These are phyloP conservation scores for Rhodinocichla rosea DNA, from an alignment of 2,113 vertebrate genomes.

Conservation along the genomic window DNA sequence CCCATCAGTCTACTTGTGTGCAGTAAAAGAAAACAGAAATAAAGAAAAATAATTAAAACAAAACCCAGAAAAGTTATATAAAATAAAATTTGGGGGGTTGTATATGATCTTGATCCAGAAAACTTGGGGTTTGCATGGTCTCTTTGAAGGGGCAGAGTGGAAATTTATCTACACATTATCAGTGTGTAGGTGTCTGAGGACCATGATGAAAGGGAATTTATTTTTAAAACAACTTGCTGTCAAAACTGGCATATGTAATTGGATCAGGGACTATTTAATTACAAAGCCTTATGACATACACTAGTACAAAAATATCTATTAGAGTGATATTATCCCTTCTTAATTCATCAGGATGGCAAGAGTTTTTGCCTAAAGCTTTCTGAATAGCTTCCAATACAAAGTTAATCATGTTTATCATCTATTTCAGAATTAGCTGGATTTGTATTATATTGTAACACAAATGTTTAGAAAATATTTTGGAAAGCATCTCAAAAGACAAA, in stretches of 20 bases:
- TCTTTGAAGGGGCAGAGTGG: neutral
- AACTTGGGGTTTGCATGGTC: neutral
- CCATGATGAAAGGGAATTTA: slow-evolving; percentile 38
- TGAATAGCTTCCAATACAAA: neutral
- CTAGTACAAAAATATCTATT: slow-evolving; percentile 27
- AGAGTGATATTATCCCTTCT: neutral
- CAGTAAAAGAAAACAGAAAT: neutral
- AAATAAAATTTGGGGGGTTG: neutral
- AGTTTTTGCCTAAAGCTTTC: neutral
- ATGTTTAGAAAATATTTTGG: slow-evolving; percentile 24
- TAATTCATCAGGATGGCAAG: neutral
- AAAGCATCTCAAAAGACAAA: slow-evolving; percentile 15
- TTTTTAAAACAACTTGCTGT: slow-evolving; percentile 19
- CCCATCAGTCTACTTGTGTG: neutral
- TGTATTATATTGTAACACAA: neutral
- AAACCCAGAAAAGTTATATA: neutral
- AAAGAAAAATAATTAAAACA: neutral
- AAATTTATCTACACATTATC: neutral
- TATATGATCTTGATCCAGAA: neutral
- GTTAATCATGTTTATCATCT: neutral
- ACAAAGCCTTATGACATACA: neutral
- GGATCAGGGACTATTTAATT: neutral
- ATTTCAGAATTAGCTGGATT: slow-evolving; percentile 12
- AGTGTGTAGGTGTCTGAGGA: neutral
- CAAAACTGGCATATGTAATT: neutral